Conservation (phyloP, 2,113 vertebrate species). For the Raja brachyura region DNA sequence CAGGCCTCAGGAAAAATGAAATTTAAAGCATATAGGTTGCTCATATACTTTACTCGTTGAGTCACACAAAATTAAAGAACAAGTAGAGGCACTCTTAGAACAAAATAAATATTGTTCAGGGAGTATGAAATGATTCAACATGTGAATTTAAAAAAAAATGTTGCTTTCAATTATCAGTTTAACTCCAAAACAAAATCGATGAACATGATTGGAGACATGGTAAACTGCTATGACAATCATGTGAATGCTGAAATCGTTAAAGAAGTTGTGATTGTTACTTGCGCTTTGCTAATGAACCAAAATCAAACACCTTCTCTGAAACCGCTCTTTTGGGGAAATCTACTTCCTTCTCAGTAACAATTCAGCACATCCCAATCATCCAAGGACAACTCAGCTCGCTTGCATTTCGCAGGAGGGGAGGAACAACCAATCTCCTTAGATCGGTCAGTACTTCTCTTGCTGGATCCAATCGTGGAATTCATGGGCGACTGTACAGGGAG, state of each 20-base stretch:
- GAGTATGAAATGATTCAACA: background rate
- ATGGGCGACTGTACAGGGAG: background rate
- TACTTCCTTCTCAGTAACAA: slow-evolving; percentile 64
- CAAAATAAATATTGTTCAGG: background rate
- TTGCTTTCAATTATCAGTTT: background rate
- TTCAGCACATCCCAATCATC: slow-evolving; percentile 81
- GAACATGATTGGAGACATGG: background rate
- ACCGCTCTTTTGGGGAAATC: background rate
- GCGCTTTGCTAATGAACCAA: background rate
- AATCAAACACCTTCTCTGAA: background rate
- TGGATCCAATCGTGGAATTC: background rate
- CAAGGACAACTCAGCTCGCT: slow-evolving; percentile 56
- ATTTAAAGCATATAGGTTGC: background rate
- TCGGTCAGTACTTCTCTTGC: background rate
- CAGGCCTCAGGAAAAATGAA: background rate
- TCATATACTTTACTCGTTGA: background rate
- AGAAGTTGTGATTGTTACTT: background rate
- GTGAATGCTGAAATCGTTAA: background rate
- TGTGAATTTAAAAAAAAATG: background rate
- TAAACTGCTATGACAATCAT: background rate
- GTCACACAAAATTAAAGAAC: background rate
- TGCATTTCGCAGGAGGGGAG: slow-evolving; percentile 59
- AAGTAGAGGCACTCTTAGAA: background rate
- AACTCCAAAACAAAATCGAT: background rate
- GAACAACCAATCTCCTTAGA: background rate